Evolutionary conservation across 2,888 invertebrate genomes (phyloP), one percentile per base, ranked within the genome.

Genomic region (Nemotelus nigrinus): DNA sequence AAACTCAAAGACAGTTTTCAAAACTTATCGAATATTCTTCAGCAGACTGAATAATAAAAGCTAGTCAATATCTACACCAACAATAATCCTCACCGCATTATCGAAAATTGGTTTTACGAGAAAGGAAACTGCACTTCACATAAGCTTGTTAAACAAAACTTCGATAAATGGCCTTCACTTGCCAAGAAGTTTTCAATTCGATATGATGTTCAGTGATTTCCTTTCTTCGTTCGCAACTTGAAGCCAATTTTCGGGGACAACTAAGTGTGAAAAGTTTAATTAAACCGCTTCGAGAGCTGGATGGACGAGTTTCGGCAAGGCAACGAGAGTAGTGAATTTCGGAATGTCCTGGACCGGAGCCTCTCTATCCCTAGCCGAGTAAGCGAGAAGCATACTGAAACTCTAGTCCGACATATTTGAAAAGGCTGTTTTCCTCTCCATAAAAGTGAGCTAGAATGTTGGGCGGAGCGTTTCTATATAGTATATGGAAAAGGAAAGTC

Each of bases 101-200:
- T 57, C 10, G 63, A 55, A 68, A 79, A 79, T 78, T 79, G 71
- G 58, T 79, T 79, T 79, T 79, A 79, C 76, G 72, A 70, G 65
- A 79, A 77, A 64, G 75, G 78, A 78, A 79, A 80, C 71, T 80
- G 80, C 80, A 81, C 77, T 77, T 68, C 81, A 78, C 81, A 81
- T 80, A 80, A 82, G 81, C 81, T 80, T 75, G 79, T 80, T 81
- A 80, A 81, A 82, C 77, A 71, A 77, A 65, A 53, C 78, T 79
- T 79, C 80, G 79, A 79, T 78, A 76, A 79, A 80, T 80, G 79
- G 80, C 76, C 50, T 76, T 55, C 64, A 55, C 65, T 53, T 5
- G 8, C 39, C 25, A n/a, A 72, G 44, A 39, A 74, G 63, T 1
- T 47, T n/a, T 68, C 41, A 43, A 39, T 39, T n/a, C 8, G 55